Percentiles rank a stretch among this genome's conserved stretches.
phyloP scores from a whole-genome alignment of 1,140 invertebrate species.

The Chionoecetes opilio region DNA sequence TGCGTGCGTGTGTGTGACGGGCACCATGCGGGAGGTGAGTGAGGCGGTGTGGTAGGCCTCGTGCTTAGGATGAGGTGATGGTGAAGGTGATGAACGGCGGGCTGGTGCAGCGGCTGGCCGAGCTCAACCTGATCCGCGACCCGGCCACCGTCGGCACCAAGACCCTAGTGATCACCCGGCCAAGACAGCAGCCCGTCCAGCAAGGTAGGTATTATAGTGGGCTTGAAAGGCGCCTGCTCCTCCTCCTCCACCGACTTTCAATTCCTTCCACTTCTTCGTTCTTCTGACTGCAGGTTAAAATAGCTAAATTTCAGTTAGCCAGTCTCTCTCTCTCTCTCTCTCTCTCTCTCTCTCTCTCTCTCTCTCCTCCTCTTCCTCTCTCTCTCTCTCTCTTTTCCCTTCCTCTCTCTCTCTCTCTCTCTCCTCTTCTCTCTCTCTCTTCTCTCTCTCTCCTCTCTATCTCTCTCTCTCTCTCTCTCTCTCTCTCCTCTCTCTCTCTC shows the following conservation, averaged over 20 bases:
- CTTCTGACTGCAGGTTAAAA: too few relatives aligned
- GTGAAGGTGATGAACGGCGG: conserved; percentile 72
- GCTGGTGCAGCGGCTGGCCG: conserved; percentile 77
- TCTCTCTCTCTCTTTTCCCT: background rate
- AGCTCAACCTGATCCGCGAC: conserved; percentile 80
- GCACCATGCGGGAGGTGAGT: background rate
- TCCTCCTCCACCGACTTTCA: background rate
- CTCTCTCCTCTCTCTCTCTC: background rate
- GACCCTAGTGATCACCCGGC: conserved; percentile 79
- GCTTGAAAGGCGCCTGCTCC: background rate
- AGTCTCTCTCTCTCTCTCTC: background rate
- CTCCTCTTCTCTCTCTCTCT: background rate
- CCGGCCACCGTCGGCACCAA: conserved; percentile 79
- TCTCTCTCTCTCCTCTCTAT: background rate
- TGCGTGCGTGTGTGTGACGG: background rate
- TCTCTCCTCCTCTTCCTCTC: background rate
- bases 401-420: too few relatives aligned
- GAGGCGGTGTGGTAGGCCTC: conserved; percentile 38
- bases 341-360: background rate
- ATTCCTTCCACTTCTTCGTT: too few relatives aligned
- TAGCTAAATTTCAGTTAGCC: too few relatives aligned
- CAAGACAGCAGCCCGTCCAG: conserved; percentile 63
- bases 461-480: background rate
- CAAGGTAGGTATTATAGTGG: conserved; percentile 19
- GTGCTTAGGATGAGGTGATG: conserved; percentile 59